Conservation (phyloP, 2,797 vertebrate genomes). For the Sebastes taczanowskii region DNA sequence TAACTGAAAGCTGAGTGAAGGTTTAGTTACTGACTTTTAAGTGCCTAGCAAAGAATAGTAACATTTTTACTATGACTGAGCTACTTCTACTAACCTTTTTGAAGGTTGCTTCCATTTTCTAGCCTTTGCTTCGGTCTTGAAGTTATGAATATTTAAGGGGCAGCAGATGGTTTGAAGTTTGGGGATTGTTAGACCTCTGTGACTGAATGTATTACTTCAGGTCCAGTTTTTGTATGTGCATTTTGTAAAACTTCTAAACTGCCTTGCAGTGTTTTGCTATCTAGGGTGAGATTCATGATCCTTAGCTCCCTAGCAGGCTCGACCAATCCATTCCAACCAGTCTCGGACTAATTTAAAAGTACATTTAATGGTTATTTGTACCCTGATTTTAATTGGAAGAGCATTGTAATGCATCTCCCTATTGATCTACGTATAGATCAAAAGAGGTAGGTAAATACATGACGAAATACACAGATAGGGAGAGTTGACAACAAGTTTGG, state of each 20-base stretch:
- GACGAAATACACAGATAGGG: neutral
- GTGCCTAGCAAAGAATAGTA: conserved; percentile 69
- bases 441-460: neutral
- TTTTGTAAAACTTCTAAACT: conserved; percentile 52
- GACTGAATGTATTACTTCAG: conserved; percentile 61
- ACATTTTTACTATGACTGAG: conserved; percentile 41
- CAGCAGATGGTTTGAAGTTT: conserved; percentile 19
- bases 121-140: conserved; percentile 31
- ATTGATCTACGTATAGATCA: neutral
- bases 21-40: conserved; percentile 52
- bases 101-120: conserved; percentile 50
- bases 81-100: conserved; percentile 43
- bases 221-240: conserved; percentile 51
- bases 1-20: conserved; percentile 22
- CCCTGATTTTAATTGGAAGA: neutral
- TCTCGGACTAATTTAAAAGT: neutral
- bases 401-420: neutral
- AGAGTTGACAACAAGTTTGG: neutral
- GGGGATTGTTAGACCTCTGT: conserved; percentile 19
- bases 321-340: conserved; percentile 14
- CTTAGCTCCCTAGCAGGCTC: neutral
- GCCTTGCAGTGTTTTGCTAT: conserved; percentile 45
- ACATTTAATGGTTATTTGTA: neutral
- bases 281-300: neutral
- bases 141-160: neutral